Conservation (phyloP, 53 echinoderm and acorn worm genomes). For the Paracentrotus lividus region DNA sequence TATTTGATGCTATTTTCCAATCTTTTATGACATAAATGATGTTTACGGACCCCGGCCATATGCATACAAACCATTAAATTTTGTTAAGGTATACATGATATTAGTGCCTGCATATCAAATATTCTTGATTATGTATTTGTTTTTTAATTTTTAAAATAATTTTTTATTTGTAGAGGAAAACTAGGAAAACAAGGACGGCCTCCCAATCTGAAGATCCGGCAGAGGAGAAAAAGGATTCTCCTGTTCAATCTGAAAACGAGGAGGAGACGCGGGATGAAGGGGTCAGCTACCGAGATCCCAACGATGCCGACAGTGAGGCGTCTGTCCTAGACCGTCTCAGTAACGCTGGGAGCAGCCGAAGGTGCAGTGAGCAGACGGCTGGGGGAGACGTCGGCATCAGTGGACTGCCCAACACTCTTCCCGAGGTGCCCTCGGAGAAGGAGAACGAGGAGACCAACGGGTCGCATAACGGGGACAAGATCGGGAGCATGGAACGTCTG, state of each 20-base stretch:
- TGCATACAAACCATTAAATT: too few relatives aligned
- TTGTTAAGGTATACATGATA: too few relatives aligned
- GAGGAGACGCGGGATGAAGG: conserved; percentile 82
- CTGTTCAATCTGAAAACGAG: conserved; percentile 87
- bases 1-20: too few relatives aligned
- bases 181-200: conserved; percentile 25
- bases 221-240: conserved; percentile 74
- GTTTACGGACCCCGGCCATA: too few relatives aligned
- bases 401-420: conserved; percentile 59
- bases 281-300: conserved; percentile 78
- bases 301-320: conserved; percentile 98
- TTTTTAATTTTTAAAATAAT: not conserved
- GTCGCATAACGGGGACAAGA: not conserved
- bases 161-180: conserved; percentile 49
- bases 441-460: conserved; percentile 32
- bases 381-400: conserved; percentile 7
- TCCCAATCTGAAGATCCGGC: conserved; percentile 60
- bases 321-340: conserved; percentile 91
- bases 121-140: not conserved
- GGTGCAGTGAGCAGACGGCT: conserved; percentile 48
- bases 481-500: conserved; percentile 20
- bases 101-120: not conserved
- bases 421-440: conserved; percentile 51
- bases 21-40: too few relatives aligned
- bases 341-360: conserved; percentile 58